Evolutionary conservation across 2,888 invertebrate species (phyloP), one percentile per base, ranked within the genome.

Genomic region (Merodon equestris): DNA sequence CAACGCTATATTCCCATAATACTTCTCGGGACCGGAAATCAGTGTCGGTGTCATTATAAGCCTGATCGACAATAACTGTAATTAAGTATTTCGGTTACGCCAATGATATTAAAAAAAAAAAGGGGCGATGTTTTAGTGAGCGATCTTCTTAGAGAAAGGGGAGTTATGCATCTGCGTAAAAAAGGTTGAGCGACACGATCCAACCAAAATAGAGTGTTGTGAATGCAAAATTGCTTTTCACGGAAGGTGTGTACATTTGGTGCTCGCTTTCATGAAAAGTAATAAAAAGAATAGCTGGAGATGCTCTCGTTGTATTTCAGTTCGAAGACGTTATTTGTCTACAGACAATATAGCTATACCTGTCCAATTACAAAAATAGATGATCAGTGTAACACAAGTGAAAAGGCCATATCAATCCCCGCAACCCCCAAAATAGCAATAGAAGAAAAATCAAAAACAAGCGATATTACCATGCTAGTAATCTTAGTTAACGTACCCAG

Each of bases 171-270:
- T 57, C 34, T 45, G 45, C 15, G 45, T 3, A 15, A 57, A 57
- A 44, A 57, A 45, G 44, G 45, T 44, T 47, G 58, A 44, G 45
- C 34, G 56, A 7, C 27, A n/a, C 27, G 42, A 44, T 44, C 3
- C 14, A 13, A 44, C n/a, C 13, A 57, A 57, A 47, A 58, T 58
- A 4, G 18, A 58, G 36, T 58, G 58, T 36, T 34, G 34, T 45
- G 45, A 58, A 15, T 58, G 47, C 47, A 18, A 13, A 17, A 17
- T 58, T 12, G 15, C 17, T 58, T 44, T 58, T 36, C 58, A 58
- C 47, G 58, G 58, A 27, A 58, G 9, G 12, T 58, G 47, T 58
- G 58, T 58, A 3, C 12, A 45, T n/a, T 5, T 58, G 47, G 1
- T 58, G 42, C 40, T 44, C 9, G 44, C 19, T 10, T 58, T 34